Evolutionary conservation across 2,797 vertebrate genomes (phyloP).

Genomic region (Chloroceryle amazona): DNA sequence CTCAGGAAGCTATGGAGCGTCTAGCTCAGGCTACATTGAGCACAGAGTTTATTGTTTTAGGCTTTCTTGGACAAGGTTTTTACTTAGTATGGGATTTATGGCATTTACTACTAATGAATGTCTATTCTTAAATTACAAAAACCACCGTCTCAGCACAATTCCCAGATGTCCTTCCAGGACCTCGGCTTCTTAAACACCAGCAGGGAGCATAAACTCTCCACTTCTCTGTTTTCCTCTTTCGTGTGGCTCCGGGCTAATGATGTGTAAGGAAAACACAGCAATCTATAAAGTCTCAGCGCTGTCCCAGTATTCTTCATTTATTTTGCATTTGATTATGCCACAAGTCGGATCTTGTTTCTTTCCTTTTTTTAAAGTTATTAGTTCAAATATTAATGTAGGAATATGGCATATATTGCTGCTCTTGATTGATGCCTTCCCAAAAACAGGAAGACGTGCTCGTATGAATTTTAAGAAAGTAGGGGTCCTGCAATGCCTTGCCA

Average conservation of each 20-base stretch:
- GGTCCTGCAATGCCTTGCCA: slow-evolving; percentile 95
- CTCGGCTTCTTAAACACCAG: slow-evolving; percentile 92
- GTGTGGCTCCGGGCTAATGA: slow-evolving; percentile 95
- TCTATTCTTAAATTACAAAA: slow-evolving; percentile 96
- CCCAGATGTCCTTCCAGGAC: slow-evolving; percentile 92
- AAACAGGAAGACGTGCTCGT: slow-evolving; percentile 96
- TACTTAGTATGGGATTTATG: slow-evolving; percentile 98
- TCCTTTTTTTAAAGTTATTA: slow-evolving; percentile 97
- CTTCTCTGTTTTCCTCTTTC: slow-evolving; percentile 91
- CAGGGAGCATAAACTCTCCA: slow-evolving; percentile 91
- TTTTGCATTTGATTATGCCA: slow-evolving; percentile 99
- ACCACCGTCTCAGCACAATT: slow-evolving; percentile 86
- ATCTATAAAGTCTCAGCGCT: slow-evolving; percentile 88
- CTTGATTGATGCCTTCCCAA: slow-evolving; percentile 99
- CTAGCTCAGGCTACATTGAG: slow-evolving; percentile 87
- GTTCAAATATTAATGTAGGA: slow-evolving; percentile 99
- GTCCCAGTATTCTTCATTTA: slow-evolving; percentile 98
- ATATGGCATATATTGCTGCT: slow-evolving; percentile 95
- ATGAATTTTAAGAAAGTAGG: slow-evolving; percentile 97
- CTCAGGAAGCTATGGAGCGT: slow-evolving; percentile 88
- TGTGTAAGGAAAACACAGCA: slow-evolving; percentile 93
- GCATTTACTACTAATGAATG: slow-evolving; percentile 97
- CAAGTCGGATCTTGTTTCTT: slow-evolving; percentile 95
- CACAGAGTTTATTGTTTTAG: slow-evolving; percentile 97
- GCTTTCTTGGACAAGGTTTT: slow-evolving; percentile 97